Conservation (phyloP, 1,140 invertebrate species). For the Dendroctonus ponderosae region DNA sequence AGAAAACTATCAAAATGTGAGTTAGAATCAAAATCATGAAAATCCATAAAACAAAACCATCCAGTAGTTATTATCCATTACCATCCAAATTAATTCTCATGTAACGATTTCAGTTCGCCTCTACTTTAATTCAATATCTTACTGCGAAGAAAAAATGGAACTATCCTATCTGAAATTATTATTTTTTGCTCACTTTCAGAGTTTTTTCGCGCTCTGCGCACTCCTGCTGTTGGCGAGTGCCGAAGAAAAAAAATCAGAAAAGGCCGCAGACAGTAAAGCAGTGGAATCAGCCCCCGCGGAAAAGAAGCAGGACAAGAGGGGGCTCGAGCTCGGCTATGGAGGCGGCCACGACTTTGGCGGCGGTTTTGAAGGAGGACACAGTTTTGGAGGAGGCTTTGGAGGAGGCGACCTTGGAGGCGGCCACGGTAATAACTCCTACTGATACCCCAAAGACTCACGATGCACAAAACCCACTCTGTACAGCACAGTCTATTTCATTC, state of each 20-base stretch:
- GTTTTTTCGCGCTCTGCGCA: conserved; percentile 54
- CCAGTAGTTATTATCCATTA: no score
- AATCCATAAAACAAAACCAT: no score
- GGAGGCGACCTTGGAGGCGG: conserved; percentile 37
- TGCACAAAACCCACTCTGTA: not conserved
- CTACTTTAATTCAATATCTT: not conserved
- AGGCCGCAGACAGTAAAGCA: conserved; percentile 48
- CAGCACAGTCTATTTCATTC: no score
- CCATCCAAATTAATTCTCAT: no score
- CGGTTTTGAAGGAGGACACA: conserved; percentile 47
- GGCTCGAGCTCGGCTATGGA: conserved; percentile 58
- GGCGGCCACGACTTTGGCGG: conserved; percentile 58
- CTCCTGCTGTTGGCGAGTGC: conserved; percentile 54
- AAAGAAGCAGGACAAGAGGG: conserved; percentile 67
- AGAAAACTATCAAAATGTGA: no score
- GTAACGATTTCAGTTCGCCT: no score
- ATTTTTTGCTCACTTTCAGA: conserved; percentile 41
- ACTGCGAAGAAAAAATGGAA: no score
- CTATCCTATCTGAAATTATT: no score
- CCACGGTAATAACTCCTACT: conserved; percentile 29
- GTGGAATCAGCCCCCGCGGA: conserved; percentile 45
- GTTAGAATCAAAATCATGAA: no score
- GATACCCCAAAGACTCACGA: no score
- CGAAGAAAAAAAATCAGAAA: conserved; percentile 53
- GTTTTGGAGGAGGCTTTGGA: conserved; percentile 35